Evolutionary conservation across 2,888 invertebrate species (phyloP), one percentile per base, ranked within the genome.

Genomic region (Cerastis leucographa): DNA sequence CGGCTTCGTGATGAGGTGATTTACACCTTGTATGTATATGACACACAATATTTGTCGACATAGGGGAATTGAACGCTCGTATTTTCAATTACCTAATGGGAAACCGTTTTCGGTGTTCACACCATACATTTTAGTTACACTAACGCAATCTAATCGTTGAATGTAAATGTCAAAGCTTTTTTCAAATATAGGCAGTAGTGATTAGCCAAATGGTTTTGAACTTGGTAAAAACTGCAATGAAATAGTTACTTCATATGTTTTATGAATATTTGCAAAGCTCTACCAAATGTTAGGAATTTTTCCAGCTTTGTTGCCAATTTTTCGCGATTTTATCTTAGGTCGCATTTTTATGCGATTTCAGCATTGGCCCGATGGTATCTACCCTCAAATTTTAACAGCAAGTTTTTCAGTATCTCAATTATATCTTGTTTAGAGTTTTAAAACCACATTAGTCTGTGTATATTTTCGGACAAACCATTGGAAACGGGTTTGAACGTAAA

Each of bases 401-500:
- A 8, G 3, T 59, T 59, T 17, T 59, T 25, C 14, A 17, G 54
- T 56, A 25, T 56, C 17, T 29, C 17, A 56, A 56, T 17, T 17
- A 17, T 8, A 59, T 56, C 14, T 56, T 29, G 56, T 62, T 12
- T 25, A 0, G 14, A 42, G 2, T 61, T 51, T 51, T 3, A 29
- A n/a, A 70, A 78, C 25, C 44, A 70, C 17, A 35, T 17, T 40
- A 11, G 14, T 14, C 14, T 49, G 11, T 49, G 11, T 59, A 51
- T 14, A 68, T 66, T 67, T 49, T 44, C n/a, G 49, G 14, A 4
- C 17, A n/a, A 71, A 70, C 65, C 64, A 76, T 76, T 40, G 11
- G 40, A 69, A 81, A 70, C 54, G 64, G 68, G 54, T 77, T 51
- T 77, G 64, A 84, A 80, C 19, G 64, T 74, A 78, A 84, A 80